These are phyloP conservation scores for Cistogaster globosa DNA, from an alignment of 2,888 invertebrate species.

Conservation along the genomic window DNA sequence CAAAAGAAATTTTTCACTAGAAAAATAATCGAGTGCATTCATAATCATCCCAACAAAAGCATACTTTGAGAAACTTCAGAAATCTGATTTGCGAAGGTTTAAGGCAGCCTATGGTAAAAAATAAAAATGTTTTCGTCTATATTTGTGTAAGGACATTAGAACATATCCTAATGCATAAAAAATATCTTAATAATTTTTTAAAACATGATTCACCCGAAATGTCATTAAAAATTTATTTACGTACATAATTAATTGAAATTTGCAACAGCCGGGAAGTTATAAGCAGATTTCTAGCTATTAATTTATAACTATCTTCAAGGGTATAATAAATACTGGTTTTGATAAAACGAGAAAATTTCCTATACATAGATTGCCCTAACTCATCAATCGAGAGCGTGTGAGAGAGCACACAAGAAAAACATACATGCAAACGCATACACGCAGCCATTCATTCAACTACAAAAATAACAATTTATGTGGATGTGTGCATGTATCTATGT, in stretches of 20 bases:
- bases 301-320: neutral
- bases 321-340: constrained; percentile 27
- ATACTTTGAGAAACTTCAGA: too few species aligned
- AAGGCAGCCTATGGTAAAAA: too few species aligned
- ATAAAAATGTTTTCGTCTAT: too few species aligned
- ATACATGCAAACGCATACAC: neutral
- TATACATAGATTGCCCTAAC: neutral
- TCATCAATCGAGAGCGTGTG: neutral
- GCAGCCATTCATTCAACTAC: constrained; percentile 2
- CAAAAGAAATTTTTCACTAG: too few species aligned
- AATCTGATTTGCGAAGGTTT: too few species aligned
- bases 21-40: too few species aligned
- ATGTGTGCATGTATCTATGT: constrained; percentile 68
- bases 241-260: neutral
- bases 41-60: too few species aligned
- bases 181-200: too few species aligned
- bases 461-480: neutral
- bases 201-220: too few species aligned
- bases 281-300: neutral
- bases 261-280: neutral
- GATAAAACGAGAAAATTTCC: neutral
- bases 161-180: too few species aligned
- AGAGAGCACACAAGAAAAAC: neutral
- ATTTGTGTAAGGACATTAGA: too few species aligned
- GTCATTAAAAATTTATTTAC: too few species aligned